Conservation (phyloP, 2,797 vertebrate genomes). For the Acipenser oxyrinchus region DNA sequence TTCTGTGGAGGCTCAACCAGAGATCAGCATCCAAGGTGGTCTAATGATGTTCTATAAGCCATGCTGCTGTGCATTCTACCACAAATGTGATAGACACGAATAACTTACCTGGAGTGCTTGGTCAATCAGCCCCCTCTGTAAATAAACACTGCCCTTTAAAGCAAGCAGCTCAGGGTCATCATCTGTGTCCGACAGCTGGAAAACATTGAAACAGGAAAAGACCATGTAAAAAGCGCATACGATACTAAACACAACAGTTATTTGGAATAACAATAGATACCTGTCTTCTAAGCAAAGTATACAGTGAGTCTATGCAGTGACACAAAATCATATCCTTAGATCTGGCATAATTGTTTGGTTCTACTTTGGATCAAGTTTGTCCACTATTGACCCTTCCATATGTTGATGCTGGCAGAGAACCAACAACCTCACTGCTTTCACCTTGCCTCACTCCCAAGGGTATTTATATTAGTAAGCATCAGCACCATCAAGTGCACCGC, state of each 20-base stretch:
- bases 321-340: background rate
- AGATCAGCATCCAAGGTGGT: too few species aligned
- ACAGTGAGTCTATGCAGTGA: background rate
- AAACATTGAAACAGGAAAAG: conserved; percentile 25
- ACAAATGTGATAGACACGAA: background rate
- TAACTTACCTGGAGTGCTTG: conserved; percentile 69
- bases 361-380: background rate
- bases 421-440: too few species aligned
- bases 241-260: background rate
- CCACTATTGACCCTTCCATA: too few species aligned
- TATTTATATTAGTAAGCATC: too few species aligned
- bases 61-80: too few species aligned
- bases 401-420: too few species aligned
- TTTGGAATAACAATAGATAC: background rate
- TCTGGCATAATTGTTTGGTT: background rate
- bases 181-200: conserved; percentile 67
- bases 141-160: conserved; percentile 66
- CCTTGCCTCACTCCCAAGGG: too few species aligned
- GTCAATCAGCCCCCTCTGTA: conserved; percentile 69
- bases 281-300: background rate
- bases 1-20: too few species aligned
- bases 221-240: conserved; percentile 10
- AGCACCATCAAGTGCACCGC: too few species aligned
- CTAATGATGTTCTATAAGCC: too few species aligned
- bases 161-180: conserved; percentile 63